Evolutionary conservation across 2,113 vertebrate species (phyloP).

Genomic region (Mobula birostris): DNA sequence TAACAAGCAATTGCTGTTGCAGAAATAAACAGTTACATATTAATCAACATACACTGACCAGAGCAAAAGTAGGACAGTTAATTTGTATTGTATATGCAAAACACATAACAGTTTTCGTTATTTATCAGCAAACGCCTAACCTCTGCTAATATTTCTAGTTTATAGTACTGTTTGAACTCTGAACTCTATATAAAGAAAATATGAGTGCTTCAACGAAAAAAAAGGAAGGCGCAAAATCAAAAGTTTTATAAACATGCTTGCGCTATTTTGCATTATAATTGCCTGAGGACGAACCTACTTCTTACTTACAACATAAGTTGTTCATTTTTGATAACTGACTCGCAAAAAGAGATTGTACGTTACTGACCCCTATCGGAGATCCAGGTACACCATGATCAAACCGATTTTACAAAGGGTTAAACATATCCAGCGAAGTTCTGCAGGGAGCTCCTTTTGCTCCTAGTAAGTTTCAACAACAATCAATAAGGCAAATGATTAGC

Average conservation of each 20-base stretch:
- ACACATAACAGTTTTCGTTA: not conserved
- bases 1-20: conserved; percentile 4
- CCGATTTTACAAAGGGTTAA: not conserved
- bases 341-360: not conserved
- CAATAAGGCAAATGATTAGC: not conserved
- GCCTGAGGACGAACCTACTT: no score
- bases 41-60: not conserved
- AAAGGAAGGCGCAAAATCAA: not conserved
- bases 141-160: not conserved
- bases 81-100: not conserved
- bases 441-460: not conserved
- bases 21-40: conserved; percentile 17
- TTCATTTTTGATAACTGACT: not conserved
- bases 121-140: conserved; percentile 18
- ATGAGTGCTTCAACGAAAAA: not conserved
- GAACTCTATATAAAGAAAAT: not conserved
- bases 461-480: not conserved
- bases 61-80: not conserved
- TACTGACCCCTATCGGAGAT: not conserved
- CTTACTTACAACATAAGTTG: not conserved
- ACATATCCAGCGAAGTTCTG: not conserved
- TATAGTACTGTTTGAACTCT: not conserved
- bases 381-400: not conserved
- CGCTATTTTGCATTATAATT: not conserved
- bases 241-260: not conserved